These are phyloP conservation scores for Ceyx cyanopectus DNA, from an alignment of 2,113 vertebrate species.

Conservation along the genomic window DNA sequence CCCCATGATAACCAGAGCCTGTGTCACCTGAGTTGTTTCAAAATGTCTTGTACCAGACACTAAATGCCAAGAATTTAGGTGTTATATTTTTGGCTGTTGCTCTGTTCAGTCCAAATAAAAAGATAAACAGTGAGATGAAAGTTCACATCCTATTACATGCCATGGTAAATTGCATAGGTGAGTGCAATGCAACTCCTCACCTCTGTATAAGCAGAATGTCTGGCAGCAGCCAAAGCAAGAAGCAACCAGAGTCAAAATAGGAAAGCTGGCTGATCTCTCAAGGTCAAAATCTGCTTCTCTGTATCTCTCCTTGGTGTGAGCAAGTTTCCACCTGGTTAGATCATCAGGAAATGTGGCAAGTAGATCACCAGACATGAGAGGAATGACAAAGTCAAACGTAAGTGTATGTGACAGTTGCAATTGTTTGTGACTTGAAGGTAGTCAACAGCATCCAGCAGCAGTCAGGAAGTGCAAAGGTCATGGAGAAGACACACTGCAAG, in stretches of 20 bases:
- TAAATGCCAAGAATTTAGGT: background rate
- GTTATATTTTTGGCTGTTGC: background rate
- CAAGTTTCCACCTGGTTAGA: background rate
- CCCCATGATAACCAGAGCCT: too few species aligned
- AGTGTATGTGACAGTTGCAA: conserved; percentile 65
- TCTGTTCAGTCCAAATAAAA: conserved; percentile 30
- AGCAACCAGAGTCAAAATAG: background rate
- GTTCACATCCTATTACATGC: background rate
- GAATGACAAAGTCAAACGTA: conserved; percentile 67
- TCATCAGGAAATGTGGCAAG: conserved; percentile 2
- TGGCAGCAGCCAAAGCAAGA: background rate
- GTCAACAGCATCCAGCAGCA: conserved; percentile 44
- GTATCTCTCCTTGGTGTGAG: background rate
- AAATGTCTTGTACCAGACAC: background rate
- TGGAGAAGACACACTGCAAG: conserved; percentile 20
- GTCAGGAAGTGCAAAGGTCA: conserved; percentile 64
- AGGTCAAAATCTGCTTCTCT: background rate
- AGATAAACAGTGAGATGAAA: conserved; percentile 23
- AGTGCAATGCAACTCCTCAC: background rate
- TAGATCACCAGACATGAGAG: conserved; percentile 20
- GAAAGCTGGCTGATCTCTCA: background rate
- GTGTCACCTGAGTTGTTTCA: background rate
- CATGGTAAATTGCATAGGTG: background rate
- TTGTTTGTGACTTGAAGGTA: conserved; percentile 68
- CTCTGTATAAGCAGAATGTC: background rate